Evolutionary conservation across 2,113 vertebrate species (phyloP), one percentile per base, ranked within the genome.

Genomic region (Pogona vitticeps): DNA sequence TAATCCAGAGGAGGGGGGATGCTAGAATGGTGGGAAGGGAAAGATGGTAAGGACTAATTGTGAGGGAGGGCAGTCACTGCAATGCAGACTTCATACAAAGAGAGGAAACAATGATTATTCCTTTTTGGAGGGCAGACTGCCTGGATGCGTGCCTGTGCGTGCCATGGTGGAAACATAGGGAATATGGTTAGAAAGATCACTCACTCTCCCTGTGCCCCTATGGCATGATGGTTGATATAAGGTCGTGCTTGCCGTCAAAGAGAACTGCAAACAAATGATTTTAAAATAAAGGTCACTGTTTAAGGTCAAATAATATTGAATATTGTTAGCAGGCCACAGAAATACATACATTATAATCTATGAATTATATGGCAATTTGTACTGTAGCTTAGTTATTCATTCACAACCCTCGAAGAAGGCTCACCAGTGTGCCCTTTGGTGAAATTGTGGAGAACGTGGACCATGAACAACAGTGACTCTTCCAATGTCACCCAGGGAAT

Each of bases 191-290:
- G 79, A 52, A 63, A 86, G 59, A 42, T 73, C 31, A 75, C 56
- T 80, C 58, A 81, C n/a, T 63, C 33, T 17, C 33, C n/a, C 61
- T 21, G 20, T 56, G 63, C 23, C 31, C 70, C 70, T 14, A 75
- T 63, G 58, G 78, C 58, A 81, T 56, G 38, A 81, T 21, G 23
- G 38, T 40, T 86, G 78, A 65, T 40, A 75, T 40, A 31, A 38
- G 75, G 63, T 81, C 78, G 65, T 65, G 38, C 71, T 73, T 65
- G 73, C 73, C 78, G 52, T 81, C 21, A 52, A 67, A 86, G 65
- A 75, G 40, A 67, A 46, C 23, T 67, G 59, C 33, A 75, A 72
- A 73, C 63, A 63, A 80, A 80, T 86, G 80, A 86, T 80, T 86
- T 67, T 40, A 72, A 82, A 86, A 86, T 31, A 86, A 81, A 56